Evolutionary conservation across 1,140 invertebrate genomes (phyloP), one percentile per base, ranked within the genome.

Genomic region (Episyrphus balteatus): DNA sequence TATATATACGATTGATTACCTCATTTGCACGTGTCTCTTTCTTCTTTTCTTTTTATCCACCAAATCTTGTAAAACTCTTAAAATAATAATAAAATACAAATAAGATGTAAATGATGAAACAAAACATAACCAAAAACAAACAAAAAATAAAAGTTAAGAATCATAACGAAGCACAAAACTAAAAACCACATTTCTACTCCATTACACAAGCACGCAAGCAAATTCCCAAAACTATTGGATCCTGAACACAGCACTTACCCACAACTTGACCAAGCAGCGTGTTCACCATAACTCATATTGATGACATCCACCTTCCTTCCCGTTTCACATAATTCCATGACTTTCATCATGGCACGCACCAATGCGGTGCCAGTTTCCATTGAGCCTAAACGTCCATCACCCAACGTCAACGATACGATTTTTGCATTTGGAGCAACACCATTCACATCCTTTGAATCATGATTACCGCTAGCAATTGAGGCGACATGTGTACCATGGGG

Each of bases 231-330:
- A 26, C 21, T 26, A 26, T 26, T 26, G 8, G 21, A 8, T 8
- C 21, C 8, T 3, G 21, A 26, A 26, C 8, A 26, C 21, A 26
- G 8, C 46, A 63, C 73, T 73, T 72, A 91, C 87, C 94, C 91
- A n/a, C 82, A 71, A 69, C 91, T 84, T 3, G 83, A 80, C 84
- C 90, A 94, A 70, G 93, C 84, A 13, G 87, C 77, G 57, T 88
- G 86, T 73, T 99, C 96, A 17, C 95, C 95, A 63, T 97, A 99
- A 61, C 92, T 97, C 87, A 96, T 97, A 70, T 99, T 99, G 45
- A 98, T 90, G 1, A 98, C 81, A 66, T 98, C 85, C 51, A 91
- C 73, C 51, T 77, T 73, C 42, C 64, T 74, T 43, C 74, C 70
- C n/a, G 70, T 70, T 40, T 73, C 61, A 47, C 71, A 68, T n/a